Evolutionary conservation across 1,140 invertebrate genomes (phyloP).

Genomic region (Akabosia matsudoensis): DNA sequence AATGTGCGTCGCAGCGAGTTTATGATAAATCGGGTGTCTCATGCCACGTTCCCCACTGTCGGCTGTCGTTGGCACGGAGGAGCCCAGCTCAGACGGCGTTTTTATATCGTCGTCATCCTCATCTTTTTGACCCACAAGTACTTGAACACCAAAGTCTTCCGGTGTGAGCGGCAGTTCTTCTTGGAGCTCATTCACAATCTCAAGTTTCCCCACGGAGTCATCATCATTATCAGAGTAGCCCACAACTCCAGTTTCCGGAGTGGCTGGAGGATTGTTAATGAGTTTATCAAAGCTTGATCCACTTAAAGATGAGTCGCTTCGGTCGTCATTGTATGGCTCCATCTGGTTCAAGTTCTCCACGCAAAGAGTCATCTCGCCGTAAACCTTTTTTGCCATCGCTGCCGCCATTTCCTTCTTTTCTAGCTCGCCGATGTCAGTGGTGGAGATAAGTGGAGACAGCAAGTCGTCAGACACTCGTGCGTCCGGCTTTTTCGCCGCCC

Average conservation of each 20-base stretch:
- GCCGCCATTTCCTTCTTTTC: background rate
- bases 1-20: background rate
- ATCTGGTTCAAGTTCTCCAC: background rate
- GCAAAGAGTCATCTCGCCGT: background rate
- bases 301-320: background rate
- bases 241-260: slow-evolving; percentile 1
- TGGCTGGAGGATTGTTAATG: background rate
- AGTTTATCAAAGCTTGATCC: background rate
- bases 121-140: too few relatives aligned
- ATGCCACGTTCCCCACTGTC: too few relatives aligned
- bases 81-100: background rate
- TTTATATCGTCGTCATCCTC: background rate
- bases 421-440: background rate
- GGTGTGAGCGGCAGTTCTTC: background rate
- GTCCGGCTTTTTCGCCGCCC: too few relatives aligned
- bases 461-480: too few relatives aligned
- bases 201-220: background rate
- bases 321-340: background rate
- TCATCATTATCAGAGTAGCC: background rate
- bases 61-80: background rate
- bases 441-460: background rate
- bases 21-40: background rate
- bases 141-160: too few relatives aligned
- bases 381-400: background rate
- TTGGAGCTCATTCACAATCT: background rate